Conservation (phyloP, 2,113 vertebrate genomes). For the Antechinus stuartii region DNA sequence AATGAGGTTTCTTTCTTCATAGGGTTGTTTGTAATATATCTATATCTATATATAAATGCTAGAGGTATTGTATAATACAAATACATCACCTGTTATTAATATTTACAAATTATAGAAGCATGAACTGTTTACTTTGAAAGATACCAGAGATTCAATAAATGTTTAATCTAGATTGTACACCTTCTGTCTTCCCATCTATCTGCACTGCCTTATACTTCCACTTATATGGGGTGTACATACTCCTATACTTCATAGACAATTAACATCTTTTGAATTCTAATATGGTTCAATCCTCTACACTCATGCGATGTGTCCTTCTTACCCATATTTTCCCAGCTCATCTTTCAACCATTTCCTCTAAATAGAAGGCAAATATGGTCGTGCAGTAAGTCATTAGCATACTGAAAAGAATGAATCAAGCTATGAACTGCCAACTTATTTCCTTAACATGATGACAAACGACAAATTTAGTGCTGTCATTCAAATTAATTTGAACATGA, state of each 20-base stretch:
- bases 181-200: not conserved
- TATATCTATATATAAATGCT: not conserved
- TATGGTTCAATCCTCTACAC: not conserved
- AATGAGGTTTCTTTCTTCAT: not conserved
- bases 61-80: not conserved
- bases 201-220: not conserved
- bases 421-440: not conserved
- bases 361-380: not conserved
- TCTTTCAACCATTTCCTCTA: not conserved
- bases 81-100: not conserved
- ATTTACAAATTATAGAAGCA: not conserved
- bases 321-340: not conserved
- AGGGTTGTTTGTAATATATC: not conserved
- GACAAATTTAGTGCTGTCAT: not conserved
- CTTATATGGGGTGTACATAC: not conserved
- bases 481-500: not conserved
- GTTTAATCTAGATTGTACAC: not conserved
- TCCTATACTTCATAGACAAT: not conserved
- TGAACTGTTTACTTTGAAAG: not conserved
- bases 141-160: not conserved
- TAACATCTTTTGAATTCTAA: not conserved
- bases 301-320: not conserved
- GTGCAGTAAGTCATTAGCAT: not conserved
- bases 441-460: not conserved
- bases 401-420: not conserved